Evolutionary conservation across 1,140 invertebrate species (phyloP).

Genomic region (Heliconius hewitsoni): DNA sequence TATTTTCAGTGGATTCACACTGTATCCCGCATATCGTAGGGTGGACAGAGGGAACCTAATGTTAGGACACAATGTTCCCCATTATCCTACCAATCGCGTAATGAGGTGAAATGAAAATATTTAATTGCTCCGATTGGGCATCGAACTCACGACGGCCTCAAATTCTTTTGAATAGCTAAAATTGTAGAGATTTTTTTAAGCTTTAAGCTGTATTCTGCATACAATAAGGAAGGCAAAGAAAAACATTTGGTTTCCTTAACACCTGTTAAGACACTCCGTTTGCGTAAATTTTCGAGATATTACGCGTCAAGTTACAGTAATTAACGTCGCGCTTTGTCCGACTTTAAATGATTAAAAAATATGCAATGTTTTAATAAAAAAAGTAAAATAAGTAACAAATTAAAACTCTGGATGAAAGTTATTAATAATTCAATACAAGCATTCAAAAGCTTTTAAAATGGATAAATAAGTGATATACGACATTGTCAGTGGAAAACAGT

Average conservation of each 20-base stretch:
- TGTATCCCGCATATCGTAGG: no score
- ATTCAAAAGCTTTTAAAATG: constrained; percentile 14
- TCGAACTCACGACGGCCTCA: not conserved
- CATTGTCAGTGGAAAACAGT: not conserved
- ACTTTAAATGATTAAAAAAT: not conserved
- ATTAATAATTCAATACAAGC: constrained; percentile 15
- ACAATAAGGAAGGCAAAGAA: no score
- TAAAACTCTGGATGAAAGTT: constrained; percentile 1
- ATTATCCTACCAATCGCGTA: no score
- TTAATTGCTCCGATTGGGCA: not conserved
- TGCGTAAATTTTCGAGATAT: no score
- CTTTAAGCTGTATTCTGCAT: no score
- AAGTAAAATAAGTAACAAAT: not conserved
- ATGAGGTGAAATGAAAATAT: no score
- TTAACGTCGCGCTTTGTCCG: no score
- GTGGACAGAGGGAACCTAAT: no score
- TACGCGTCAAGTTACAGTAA: no score
- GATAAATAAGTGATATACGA: constrained; percentile 6
- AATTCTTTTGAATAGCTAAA: not conserved
- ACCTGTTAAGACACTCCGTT: no score
- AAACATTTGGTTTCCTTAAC: no score
- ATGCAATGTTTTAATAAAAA: not conserved
- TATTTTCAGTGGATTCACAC: not conserved
- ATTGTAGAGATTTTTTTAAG: not conserved
- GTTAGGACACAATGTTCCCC: no score